Conservation (phyloP, 2,113 vertebrate species). For the Empidonax traillii region DNA sequence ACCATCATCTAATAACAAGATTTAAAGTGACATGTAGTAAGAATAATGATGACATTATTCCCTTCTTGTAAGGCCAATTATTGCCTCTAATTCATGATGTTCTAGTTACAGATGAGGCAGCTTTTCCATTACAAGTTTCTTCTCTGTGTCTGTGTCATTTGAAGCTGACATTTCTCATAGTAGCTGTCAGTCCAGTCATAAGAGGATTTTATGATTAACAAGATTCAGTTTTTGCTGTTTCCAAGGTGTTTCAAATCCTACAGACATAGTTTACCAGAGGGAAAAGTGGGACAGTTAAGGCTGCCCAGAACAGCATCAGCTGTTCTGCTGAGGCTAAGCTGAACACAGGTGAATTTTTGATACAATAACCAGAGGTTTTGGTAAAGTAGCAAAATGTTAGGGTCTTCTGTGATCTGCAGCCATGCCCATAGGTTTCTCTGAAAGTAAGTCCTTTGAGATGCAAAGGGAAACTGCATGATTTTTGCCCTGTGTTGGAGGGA, state of each 20-base stretch:
- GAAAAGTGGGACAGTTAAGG: background rate
- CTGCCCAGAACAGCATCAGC: background rate
- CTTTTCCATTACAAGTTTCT: background rate
- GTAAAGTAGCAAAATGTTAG: background rate
- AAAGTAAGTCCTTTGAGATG: background rate
- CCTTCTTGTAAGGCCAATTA: background rate
- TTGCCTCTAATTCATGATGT: background rate
- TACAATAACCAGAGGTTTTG: background rate
- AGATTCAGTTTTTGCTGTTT: background rate
- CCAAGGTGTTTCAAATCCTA: background rate
- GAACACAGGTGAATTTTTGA: background rate
- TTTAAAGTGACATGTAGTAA: background rate
- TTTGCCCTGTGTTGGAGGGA: background rate
- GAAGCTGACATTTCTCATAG: background rate
- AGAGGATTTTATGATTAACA: conserved; percentile 15
- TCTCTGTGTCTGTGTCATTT: background rate
- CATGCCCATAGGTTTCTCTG: background rate
- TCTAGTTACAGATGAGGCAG: background rate
- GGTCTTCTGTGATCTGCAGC: background rate
- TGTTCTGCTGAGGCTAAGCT: background rate
- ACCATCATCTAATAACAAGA: background rate
- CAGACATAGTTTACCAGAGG: background rate
- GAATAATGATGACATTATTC: background rate
- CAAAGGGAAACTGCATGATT: background rate
- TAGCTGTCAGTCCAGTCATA: background rate